Evolutionary conservation across 2,113 vertebrate species (phyloP).

Genomic region (Alaudala cheleensis): DNA sequence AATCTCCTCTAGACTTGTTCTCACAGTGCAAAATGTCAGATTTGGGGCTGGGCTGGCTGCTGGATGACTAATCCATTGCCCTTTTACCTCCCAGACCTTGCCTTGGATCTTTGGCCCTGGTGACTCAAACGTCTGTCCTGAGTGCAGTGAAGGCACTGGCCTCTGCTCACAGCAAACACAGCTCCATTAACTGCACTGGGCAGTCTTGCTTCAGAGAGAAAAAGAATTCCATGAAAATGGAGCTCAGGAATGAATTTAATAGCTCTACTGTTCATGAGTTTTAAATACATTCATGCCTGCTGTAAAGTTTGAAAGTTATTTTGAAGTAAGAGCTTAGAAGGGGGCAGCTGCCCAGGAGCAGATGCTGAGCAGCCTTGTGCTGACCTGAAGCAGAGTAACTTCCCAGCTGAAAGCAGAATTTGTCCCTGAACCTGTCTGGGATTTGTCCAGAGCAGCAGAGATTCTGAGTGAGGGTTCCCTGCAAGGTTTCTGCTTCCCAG

Average conservation of each 20-base stretch:
- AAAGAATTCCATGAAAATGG: not conserved
- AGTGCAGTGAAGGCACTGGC: conserved; percentile 26
- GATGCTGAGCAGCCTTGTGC: not conserved
- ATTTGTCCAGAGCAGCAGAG: not conserved
- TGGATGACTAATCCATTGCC: conserved; percentile 68
- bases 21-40: conserved; percentile 70
- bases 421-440: not conserved
- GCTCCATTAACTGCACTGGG: not conserved
- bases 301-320: not conserved
- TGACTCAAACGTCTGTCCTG: conserved; percentile 67
- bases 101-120: conserved; percentile 67
- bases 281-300: not conserved
- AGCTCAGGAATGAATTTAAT: not conserved
- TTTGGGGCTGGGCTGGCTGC: conserved; percentile 60
- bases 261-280: not conserved
- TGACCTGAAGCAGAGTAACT: not conserved
- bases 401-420: not conserved
- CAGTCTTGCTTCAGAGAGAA: not conserved
- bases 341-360: not conserved
- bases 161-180: conserved; percentile 4
- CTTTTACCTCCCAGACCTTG: conserved; percentile 66
- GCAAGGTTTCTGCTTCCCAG: not conserved
- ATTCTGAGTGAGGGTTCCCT: not conserved
- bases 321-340: not conserved
- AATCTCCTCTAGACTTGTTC: conserved; percentile 33